These are phyloP conservation scores for Philaenus spumarius DNA, from an alignment of 1,140 invertebrate genomes.

Conservation along the genomic window DNA sequence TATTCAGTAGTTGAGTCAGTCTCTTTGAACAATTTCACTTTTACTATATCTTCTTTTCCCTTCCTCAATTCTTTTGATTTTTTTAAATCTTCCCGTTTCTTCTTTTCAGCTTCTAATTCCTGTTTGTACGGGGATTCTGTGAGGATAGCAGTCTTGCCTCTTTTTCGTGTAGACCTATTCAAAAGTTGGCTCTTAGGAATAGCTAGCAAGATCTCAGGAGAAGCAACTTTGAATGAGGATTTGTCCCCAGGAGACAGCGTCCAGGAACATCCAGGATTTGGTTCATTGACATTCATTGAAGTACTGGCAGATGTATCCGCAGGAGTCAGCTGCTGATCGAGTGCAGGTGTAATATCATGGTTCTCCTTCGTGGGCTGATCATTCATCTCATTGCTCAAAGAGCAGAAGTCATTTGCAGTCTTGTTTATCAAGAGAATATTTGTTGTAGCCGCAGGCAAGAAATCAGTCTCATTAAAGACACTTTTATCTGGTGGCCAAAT, in stretches of 20 bases:
- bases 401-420: background rate
- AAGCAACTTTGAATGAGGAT: background rate
- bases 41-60: no score
- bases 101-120: background rate
- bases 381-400: background rate
- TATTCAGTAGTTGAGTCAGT: no score
- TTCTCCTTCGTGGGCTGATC: background rate
- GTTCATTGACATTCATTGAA: no score
- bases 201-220: background rate
- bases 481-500: constrained; percentile 31
- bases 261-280: background rate
- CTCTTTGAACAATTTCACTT: no score
- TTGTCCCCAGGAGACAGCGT: background rate
- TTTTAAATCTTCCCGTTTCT: no score
- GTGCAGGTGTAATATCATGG: background rate
- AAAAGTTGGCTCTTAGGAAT: background rate
- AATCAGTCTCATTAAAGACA: constrained; percentile 26
- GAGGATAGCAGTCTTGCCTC: constrained; percentile 1
- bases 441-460: background rate
- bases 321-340: background rate
- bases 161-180: background rate
- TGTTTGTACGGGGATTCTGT: constrained; percentile 10
- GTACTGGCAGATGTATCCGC: background rate
- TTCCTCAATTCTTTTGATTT: no score
- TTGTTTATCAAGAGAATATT: background rate